These are phyloP conservation scores for Alethe castanea DNA, from an alignment of 2,113 vertebrate genomes.

Conservation along the genomic window DNA sequence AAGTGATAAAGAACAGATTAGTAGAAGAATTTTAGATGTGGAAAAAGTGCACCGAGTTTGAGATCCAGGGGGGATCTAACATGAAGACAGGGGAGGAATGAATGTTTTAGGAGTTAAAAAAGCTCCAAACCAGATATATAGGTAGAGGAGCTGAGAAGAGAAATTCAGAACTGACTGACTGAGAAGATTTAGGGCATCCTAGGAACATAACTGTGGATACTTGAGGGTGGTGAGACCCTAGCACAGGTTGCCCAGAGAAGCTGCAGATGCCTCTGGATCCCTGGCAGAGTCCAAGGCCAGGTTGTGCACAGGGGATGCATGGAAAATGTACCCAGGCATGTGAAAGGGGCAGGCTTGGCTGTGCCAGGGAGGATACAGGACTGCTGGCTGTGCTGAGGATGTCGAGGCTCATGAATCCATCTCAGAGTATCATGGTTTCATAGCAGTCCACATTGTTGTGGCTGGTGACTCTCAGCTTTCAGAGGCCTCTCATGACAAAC, in stretches of 20 bases:
- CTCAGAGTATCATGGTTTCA: background rate
- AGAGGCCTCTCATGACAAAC: background rate
- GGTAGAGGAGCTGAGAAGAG: background rate
- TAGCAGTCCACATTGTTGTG: background rate
- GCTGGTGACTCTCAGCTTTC: background rate
- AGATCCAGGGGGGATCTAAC: background rate
- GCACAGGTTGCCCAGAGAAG: background rate
- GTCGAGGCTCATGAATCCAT: fast-evolving
- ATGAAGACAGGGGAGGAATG: background rate
- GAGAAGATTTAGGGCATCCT: background rate
- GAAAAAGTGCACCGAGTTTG: background rate
- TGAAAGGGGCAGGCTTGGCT: background rate
- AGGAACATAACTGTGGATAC: background rate
- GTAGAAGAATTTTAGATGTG: background rate
- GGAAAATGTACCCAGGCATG: background rate
- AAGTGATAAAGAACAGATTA: background rate
- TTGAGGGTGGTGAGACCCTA: background rate
- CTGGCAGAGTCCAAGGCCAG: background rate
- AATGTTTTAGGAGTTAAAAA: background rate
- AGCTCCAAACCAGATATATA: fast-evolving
- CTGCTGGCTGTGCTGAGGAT: background rate
- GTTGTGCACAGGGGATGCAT: fast-evolving
- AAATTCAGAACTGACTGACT: background rate
- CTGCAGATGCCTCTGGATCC: background rate
- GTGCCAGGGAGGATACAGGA: fast-evolving